A percentile compares a stretch with the other conserved stretches of the same genome.
These are phyloP conservation scores for Amazona guildingii DNA, from an alignment of 2,113 vertebrate species.

Conservation along the genomic window DNA sequence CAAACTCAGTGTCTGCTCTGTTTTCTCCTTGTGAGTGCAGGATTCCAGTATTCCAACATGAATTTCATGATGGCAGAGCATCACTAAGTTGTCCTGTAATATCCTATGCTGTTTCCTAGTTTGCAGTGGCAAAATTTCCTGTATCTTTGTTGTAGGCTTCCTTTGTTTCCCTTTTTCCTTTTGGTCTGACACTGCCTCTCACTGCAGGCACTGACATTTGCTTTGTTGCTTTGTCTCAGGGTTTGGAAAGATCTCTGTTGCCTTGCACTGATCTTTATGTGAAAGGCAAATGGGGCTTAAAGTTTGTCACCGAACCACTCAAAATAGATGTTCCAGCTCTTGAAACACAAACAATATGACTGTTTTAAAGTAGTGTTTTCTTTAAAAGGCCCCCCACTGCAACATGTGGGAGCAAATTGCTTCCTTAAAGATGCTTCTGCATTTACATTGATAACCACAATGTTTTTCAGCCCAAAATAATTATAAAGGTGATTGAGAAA, in stretches of 20 bases:
- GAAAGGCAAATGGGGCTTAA: background rate
- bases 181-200: background rate
- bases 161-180: background rate
- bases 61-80: background rate
- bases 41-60: background rate
- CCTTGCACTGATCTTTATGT: background rate
- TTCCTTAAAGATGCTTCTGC: background rate
- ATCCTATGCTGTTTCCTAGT: background rate
- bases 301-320: background rate
- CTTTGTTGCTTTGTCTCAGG: background rate
- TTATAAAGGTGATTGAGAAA: background rate
- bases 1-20: fast-evolving
- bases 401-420: background rate
- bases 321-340: background rate
- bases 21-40: background rate
- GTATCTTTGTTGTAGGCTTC: background rate
- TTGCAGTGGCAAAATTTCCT: background rate
- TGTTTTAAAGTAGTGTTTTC: background rate
- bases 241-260: background rate
- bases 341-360: background rate
- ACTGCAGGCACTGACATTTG: background rate
- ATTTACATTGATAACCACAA: background rate
- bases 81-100: background rate
- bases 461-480: background rate
- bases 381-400: background rate